phyloP scores from a whole-genome alignment of 1,140 invertebrate species.

The Meloidogyne floridensis region DNA sequence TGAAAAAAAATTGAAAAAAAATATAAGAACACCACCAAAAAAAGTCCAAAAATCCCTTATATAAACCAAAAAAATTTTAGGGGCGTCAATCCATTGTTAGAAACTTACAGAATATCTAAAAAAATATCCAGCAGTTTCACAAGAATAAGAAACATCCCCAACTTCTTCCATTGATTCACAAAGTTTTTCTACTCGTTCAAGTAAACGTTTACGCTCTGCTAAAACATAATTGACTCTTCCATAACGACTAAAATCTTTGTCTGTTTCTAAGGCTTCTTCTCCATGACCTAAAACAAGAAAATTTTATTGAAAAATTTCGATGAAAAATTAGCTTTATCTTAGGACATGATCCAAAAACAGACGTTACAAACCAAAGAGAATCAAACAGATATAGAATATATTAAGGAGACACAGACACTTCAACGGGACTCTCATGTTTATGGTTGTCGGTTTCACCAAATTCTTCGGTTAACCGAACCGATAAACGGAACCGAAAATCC shows the following conservation, averaged over 20 bases:
- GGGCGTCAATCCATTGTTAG: not conserved
- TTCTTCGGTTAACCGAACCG: too few species aligned
- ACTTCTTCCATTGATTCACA: slow-evolving; percentile 80
- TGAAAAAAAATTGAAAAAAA: too few species aligned
- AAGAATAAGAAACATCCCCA: slow-evolving; percentile 93
- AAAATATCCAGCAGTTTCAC: slow-evolving; percentile 89
- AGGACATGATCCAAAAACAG: not conserved
- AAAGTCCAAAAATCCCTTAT: slow-evolving; percentile 4
- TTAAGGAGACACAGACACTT: too few species aligned
- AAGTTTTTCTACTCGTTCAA: slow-evolving; percentile 85
- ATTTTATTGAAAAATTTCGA: not conserved
- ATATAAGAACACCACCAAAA: not conserved
- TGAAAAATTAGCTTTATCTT: too few species aligned
- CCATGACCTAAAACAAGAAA: slow-evolving; percentile 73
- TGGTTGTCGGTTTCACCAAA: too few species aligned
- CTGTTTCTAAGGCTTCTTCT: slow-evolving; percentile 95
- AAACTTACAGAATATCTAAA: slow-evolving; percentile 69
- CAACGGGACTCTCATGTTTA: too few species aligned
- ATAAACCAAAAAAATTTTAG: not conserved
- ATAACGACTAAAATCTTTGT: slow-evolving; percentile 97
- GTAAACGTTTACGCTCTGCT: slow-evolving; percentile 82
- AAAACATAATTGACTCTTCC: slow-evolving; percentile 98
- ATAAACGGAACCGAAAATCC: too few species aligned
- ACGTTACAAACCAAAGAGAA: too few species aligned
- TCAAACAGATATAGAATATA: too few species aligned